phyloP scores from a whole-genome alignment of 2,888 invertebrate genomes.

The Euplexia lucipara region DNA sequence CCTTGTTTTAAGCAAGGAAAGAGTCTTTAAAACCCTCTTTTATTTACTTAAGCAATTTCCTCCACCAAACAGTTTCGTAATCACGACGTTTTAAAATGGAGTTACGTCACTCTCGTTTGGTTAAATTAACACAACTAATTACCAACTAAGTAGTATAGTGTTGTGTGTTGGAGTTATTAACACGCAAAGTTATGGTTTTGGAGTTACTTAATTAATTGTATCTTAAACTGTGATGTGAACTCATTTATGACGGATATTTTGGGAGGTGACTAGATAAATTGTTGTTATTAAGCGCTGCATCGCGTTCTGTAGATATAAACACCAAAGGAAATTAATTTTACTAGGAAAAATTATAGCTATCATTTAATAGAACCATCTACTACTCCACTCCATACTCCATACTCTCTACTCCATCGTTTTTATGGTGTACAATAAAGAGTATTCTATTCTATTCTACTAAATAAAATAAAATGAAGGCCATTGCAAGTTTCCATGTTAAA shows the following conservation, averaged over 20 bases:
- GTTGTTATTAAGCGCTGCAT: no score
- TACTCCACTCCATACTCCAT: no score
- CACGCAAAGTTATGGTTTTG: conserved; percentile 12
- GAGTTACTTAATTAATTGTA: conserved; percentile 7
- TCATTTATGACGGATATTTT: conserved; percentile 7
- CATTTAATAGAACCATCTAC: no score
- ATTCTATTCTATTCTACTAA: no score
- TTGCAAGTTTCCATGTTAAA: no score
- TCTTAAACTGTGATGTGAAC: conserved; percentile 21
- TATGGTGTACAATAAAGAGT: no score
- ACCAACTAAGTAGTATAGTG: conserved; percentile 12
- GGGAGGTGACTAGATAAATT: not conserved
- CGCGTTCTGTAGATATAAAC: not conserved
- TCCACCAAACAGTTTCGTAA: conserved; percentile 40
- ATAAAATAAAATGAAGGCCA: no score
- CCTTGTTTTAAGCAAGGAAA: conserved; percentile 31
- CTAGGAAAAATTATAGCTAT: not conserved
- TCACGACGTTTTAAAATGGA: conserved; percentile 34
- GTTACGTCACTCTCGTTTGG: conserved; percentile 36
- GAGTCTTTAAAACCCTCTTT: conserved; percentile 27
- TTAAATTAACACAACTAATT: conserved; percentile 43
- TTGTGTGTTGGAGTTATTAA: conserved; percentile 27
- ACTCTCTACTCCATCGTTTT: no score
- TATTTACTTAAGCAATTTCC: conserved; percentile 40
- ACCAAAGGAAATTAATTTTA: no score